Conservation (phyloP, 2,113 vertebrate genomes). For the Daubentonia madagascariensis region DNA sequence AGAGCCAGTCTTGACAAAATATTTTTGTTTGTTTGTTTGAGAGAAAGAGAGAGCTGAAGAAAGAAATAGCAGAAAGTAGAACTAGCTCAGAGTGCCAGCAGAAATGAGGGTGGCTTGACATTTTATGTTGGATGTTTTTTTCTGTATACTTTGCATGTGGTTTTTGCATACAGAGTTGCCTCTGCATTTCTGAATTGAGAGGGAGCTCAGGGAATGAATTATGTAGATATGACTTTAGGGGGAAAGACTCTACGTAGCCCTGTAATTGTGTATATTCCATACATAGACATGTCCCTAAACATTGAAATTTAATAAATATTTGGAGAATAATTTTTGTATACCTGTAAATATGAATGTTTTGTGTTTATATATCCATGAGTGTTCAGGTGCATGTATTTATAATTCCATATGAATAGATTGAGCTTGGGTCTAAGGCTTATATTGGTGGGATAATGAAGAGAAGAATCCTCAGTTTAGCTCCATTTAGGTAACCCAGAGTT, state of each 20-base stretch:
- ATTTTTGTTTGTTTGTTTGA: background rate
- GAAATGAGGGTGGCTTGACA: background rate
- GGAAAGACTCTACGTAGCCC: background rate
- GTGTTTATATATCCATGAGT: background rate
- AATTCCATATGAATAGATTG: background rate
- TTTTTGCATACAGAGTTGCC: background rate
- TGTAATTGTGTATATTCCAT: background rate
- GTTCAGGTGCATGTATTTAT: background rate
- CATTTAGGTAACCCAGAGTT: background rate
- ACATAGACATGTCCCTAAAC: background rate
- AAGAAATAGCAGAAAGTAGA: background rate
- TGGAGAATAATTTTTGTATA: background rate
- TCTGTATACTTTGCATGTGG: background rate
- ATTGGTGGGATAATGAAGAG: background rate
- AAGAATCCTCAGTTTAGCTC: background rate
- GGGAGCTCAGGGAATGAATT: background rate
- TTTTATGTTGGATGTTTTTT: background rate
- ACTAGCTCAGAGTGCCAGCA: background rate
- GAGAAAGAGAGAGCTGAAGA: background rate
- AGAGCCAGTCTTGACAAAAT: background rate
- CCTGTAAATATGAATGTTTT: background rate
- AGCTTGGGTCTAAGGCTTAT: background rate
- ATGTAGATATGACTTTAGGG: background rate
- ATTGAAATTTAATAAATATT: background rate
- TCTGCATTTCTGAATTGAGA: background rate